Base-by-base conservation (phyloP, 2,113 vertebrate species). In the Athene cunicularia region DNA sequence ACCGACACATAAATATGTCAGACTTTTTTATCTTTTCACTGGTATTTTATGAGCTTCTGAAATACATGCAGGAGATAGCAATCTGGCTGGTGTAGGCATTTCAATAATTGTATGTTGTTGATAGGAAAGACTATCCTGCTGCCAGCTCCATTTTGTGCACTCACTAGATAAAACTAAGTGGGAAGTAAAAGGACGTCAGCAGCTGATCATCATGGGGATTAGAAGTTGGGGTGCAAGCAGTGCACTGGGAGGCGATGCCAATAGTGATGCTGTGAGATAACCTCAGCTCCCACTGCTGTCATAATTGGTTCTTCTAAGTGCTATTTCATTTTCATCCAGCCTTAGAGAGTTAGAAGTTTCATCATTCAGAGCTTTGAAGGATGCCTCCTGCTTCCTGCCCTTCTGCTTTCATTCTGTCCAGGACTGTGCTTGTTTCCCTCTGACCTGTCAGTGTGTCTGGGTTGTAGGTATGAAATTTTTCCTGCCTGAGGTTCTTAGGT, bases 141-240 rank as follows among this genome's bases (percentile, higher is more conserved):
- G 90, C 94, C 73, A 88, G 90, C 55, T 94, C 66, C 41, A 53
- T 95, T 91, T 93, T 92, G 43, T 96, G 80, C 45, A 24, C 50
- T 73, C 1, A 1, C 19, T 73, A 50, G 80, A 72, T 89, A 47
- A 88, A 83, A 63, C 17, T 60, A 59, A 94, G 15, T 30, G 21
- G 16, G 20, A 37, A 71, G 53, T 75, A 75, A 67, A 87, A 86
- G 49, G 62, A 56, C 3, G 2, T 68, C 43, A 72, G 49, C 53
- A 74, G 11, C 47, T 93, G 47, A 12, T 91, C 58, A 50, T 47
- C 19, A 9, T 6, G 55, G 63, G 68, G n/a, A 58, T 74, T 85
- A 74, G 35, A 84, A 75, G 20, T 0, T 35, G 37, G 59, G 87
- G 59, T 76, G 26, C 39, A 91, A 83, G 47, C 30, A 41, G n/a